Conservation (phyloP, 2,113 vertebrate genomes). For the Dascyllus trimaculatus region DNA sequence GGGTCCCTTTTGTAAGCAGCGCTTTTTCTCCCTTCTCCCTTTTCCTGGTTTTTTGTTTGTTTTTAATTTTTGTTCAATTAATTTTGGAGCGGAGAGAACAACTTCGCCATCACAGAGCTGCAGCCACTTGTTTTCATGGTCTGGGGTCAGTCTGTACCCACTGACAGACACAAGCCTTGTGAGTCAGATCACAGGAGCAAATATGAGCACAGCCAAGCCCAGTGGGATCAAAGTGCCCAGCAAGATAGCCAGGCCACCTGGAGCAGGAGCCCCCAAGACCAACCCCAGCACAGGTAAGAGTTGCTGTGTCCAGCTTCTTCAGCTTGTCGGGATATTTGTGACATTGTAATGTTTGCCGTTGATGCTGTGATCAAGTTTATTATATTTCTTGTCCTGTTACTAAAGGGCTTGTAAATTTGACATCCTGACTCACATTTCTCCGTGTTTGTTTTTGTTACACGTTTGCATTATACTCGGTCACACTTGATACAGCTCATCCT, state of each 20-base stretch:
- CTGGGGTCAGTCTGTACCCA: conserved; percentile 63
- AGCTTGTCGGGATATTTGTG: not conserved
- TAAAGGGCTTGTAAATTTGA: not conserved
- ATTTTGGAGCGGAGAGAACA: conserved; percentile 29
- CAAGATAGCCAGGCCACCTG: conserved; percentile 89
- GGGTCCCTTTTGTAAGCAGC: conserved; percentile 62
- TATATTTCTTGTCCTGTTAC: too few relatives aligned
- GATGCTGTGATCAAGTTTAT: too few relatives aligned
- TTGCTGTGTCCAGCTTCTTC: not conserved
- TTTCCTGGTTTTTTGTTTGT: conserved; percentile 56
- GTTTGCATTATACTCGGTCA: not conserved
- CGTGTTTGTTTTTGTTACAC: not conserved
- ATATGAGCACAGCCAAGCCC: conserved; percentile 95
- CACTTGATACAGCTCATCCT: not conserved
- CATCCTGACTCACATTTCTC: not conserved
- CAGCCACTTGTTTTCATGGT: conserved; percentile 76
- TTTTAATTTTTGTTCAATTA: conserved; percentile 13
- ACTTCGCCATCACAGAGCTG: conserved; percentile 39
- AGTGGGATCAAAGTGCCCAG: conserved; percentile 95
- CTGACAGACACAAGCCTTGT: conserved; percentile 64
- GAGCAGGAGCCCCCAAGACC: conserved; percentile 84
- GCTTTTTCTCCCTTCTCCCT: conserved; percentile 51
- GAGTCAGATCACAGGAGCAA: conserved; percentile 69
- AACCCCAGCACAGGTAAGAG: conserved; percentile 82
- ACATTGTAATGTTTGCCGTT: too few relatives aligned